phyloP scores from a whole-genome alignment of 2,888 invertebrate genomes.

The Athetis lepigone region DNA sequence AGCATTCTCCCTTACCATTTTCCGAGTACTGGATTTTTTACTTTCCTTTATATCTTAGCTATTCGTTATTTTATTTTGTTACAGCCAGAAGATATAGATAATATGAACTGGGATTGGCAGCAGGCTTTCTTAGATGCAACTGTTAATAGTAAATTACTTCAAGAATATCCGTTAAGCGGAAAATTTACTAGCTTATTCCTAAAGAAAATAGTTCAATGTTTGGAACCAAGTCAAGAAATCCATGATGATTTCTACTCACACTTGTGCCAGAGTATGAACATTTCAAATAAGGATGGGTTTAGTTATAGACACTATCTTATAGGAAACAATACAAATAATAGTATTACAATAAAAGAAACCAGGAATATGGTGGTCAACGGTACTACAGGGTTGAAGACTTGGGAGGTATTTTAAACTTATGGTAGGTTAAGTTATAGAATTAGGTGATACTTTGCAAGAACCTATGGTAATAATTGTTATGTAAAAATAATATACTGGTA shows the following conservation, averaged over 20 bases:
- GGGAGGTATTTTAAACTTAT: constrained; percentile 91
- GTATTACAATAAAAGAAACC: constrained; percentile 92
- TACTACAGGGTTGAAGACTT: constrained; percentile 94
- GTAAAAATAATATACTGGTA: no score
- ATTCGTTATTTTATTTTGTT: constrained; percentile 56
- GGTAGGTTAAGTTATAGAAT: no score
- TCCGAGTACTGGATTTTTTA: neutral
- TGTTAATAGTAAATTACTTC: constrained; percentile 87
- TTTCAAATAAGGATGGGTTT: constrained; percentile 73
- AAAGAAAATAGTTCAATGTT: constrained; percentile 91
- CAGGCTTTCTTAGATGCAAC: constrained; percentile 91
- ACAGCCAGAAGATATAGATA: constrained; percentile 73
- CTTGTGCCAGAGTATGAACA: constrained; percentile 89
- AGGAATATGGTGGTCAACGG: constrained; percentile 93
- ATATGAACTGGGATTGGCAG: constrained; percentile 89
- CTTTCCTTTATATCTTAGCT: neutral
- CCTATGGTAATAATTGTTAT: no score
- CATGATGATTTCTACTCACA: constrained; percentile 92
- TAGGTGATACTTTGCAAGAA: no score
- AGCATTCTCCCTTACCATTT: neutral
- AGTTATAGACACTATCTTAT: constrained; percentile 92
- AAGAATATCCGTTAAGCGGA: constrained; percentile 91
- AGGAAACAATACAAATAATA: constrained; percentile 72
- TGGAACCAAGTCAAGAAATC: constrained; percentile 91
- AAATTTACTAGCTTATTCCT: constrained; percentile 92